Evolutionary conservation across 2,113 vertebrate genomes (phyloP).

Genomic region (Oriolus oriolus): DNA sequence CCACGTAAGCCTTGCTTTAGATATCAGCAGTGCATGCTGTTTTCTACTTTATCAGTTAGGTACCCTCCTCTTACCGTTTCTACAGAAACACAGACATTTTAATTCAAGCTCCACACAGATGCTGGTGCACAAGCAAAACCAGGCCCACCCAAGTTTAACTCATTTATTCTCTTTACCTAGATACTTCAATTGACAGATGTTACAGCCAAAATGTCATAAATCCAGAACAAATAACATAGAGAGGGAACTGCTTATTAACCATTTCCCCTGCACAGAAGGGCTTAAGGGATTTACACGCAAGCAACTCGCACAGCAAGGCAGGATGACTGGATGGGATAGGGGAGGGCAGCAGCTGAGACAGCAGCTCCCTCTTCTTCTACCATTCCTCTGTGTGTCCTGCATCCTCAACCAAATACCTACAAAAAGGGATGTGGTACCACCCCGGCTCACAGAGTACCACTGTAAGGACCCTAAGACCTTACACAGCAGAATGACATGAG

Average conservation of each 20-base stretch:
- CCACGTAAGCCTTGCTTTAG: neutral
- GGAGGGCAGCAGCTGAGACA: neutral
- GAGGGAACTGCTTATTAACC: neutral
- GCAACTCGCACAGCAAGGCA: neutral
- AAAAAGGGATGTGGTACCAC: fast-evolving
- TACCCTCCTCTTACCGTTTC: neutral
- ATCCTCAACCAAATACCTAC: neutral
- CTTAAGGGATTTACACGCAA: neutral
- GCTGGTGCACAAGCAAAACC: neutral
- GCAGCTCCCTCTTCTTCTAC: neutral
- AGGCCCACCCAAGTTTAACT: neutral
- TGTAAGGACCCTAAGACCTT: neutral
- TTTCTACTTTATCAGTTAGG: neutral
- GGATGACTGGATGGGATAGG: neutral
- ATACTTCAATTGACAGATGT: neutral
- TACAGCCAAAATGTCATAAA: neutral
- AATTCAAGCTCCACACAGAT: neutral
- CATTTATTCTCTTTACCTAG: neutral
- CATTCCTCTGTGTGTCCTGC: neutral
- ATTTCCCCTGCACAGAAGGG: neutral
- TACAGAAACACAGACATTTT: neutral
- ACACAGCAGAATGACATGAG: neutral
- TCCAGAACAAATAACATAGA: neutral
- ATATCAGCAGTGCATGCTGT: neutral
- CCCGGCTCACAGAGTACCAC: neutral